Evolutionary conservation across 2,888 invertebrate genomes (phyloP).

Genomic region (Chymomyza fuscimana): DNA sequence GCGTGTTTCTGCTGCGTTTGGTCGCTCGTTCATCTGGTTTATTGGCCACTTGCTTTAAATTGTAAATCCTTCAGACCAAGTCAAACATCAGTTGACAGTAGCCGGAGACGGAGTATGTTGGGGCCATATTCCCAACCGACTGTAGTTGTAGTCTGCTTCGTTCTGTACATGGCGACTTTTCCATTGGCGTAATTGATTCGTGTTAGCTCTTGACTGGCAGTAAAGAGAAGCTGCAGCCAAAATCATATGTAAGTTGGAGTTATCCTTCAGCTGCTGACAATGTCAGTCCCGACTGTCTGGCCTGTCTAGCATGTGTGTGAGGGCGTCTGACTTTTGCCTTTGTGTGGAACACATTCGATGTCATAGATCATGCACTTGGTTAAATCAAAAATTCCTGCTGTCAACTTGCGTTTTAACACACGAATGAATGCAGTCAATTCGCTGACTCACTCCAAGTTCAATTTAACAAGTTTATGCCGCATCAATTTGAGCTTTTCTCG

Average conservation of each 20-base stretch:
- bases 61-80: constrained; percentile 68
- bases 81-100: constrained; percentile 68
- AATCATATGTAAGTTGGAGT: constrained; percentile 57
- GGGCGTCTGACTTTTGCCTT: constrained; percentile 31
- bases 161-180: constrained; percentile 20
- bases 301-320: neutral
- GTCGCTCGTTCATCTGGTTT: constrained; percentile 67
- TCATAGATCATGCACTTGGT: constrained; percentile 72
- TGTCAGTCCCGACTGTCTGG: neutral
- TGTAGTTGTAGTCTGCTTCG: neutral
- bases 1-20: constrained; percentile 36
- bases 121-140: neutral
- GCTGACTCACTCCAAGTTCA: neutral
- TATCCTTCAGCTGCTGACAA: neutral
- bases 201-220: constrained; percentile 72
- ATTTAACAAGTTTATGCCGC: neutral
- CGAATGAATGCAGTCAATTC: constrained; percentile 59
- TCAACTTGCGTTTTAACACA: constrained; percentile 63
- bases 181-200: constrained; percentile 67
- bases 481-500: neutral
- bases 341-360: constrained; percentile 67
- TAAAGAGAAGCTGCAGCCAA: constrained; percentile 61
- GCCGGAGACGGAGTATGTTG: constrained; percentile 11
- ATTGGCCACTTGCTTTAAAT: constrained; percentile 72
- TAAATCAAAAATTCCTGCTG: constrained; percentile 69